Conservation (phyloP, 2,888 invertebrate genomes). For the Monopis laevigella region DNA sequence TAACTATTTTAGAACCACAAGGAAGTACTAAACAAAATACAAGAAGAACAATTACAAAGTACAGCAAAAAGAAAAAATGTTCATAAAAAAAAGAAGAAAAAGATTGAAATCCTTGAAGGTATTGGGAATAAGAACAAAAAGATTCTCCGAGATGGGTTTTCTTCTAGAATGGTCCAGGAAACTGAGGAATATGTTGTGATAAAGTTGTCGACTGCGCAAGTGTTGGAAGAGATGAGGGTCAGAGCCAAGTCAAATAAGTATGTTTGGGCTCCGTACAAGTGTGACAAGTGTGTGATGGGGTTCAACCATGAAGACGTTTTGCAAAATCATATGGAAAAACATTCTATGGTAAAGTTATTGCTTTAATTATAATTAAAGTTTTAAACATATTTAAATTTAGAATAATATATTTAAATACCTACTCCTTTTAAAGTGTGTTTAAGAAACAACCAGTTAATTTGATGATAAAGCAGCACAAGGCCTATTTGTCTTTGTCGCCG, state of each 20-base stretch:
- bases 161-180: conserved; percentile 55
- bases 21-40: too few species aligned
- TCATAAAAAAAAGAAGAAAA: conserved; percentile 1
- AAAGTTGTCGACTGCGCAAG: conserved; percentile 48
- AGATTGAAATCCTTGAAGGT: conserved; percentile 18
- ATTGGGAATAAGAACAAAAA: conserved; percentile 5
- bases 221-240: conserved; percentile 36
- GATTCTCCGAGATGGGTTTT: conserved; percentile 35
- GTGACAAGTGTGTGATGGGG: conserved; percentile 44
- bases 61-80: not conserved
- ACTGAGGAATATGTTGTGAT: conserved; percentile 53
- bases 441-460: too few species aligned
- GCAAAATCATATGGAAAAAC: conserved; percentile 40
- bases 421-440: too few species aligned
- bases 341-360: conserved; percentile 39
- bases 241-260: conserved; percentile 31
- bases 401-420: too few species aligned
- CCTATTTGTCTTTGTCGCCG: too few species aligned
- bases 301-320: conserved; percentile 57
- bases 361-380: too few species aligned
- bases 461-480: too few species aligned
- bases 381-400: too few species aligned
- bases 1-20: too few species aligned
- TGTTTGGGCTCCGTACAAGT: conserved; percentile 34
- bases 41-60: too few species aligned